Evolutionary conservation across 1,140 invertebrate genomes (phyloP), one percentile per base, ranked within the genome.

Genomic region (Stenopsyche tienmushanensis): DNA sequence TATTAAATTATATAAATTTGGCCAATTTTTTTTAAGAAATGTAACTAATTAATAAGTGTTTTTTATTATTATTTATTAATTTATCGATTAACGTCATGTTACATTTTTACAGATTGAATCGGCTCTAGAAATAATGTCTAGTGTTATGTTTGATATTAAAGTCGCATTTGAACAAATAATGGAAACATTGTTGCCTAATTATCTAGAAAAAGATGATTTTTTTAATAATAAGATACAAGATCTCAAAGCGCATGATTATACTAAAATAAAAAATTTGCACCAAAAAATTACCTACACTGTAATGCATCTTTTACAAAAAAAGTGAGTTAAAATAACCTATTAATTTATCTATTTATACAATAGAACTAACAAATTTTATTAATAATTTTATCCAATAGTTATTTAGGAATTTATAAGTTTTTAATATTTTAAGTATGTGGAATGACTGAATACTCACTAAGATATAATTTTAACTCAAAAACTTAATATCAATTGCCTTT

Each of bases 121-220:
- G 21, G 79, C 83, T 17, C 73, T 85, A 21, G 81, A 84, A 64
- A 80, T 76, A 10, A 66, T 85, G 54, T 82, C 79, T 23, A 72
- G 73, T 21, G 73, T 85, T 65, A 73, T 81, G 18, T 75, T 76
- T n/a, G 81, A 84, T 67, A 76, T 81, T 9, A 82, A 84, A 72
- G 73, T 75, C 41, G 79, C 81, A 15, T 71, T 85, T 24, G 80
- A 84, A 72, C 78, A 81, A 71, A 83, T 84, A 25, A 82, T 85
- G 47, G 77, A 76, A 65, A 71, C 71, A 23, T 69, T 77, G 10
- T 77, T 76, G 24, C 76, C 80, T 52, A 70, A 72, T 5, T 73
- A 77, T 23, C 24, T 17, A 3, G 45, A 49, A 17, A 17, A 5
- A 49, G 1, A 2, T 34, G 25, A 17, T 21, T n/a, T 34, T 21